Conservation (phyloP, 2,888 invertebrate genomes). For the Trachelus iudaicus region DNA sequence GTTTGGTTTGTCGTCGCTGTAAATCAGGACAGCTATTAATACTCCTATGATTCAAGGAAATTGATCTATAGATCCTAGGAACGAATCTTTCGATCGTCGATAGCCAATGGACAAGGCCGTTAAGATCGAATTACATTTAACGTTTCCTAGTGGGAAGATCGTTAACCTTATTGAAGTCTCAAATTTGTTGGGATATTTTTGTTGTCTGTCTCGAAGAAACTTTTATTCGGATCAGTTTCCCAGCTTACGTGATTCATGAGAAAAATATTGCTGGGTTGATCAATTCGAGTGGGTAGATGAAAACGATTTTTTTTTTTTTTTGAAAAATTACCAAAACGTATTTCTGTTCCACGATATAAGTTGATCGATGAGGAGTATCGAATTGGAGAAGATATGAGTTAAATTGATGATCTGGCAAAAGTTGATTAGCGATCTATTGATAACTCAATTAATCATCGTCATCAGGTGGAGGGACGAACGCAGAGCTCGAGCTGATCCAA, state of each 20-base stretch:
- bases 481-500: conserved; percentile 41
- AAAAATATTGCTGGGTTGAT: neutral
- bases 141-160: neutral
- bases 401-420: conserved; percentile 18
- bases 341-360: neutral
- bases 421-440: conserved; percentile 37
- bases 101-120: neutral
- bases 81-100: neutral
- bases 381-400: neutral
- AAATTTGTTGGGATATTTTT: neutral
- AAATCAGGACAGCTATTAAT: conserved; percentile 44
- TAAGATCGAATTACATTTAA: neutral
- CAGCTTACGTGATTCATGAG: neutral
- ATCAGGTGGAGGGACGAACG: conserved; percentile 28
- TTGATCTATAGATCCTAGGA: conserved; percentile 23
- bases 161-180: neutral
- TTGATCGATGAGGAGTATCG: neutral
- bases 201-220: neutral
- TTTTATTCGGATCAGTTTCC: neutral
- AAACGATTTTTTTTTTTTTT: neutral
- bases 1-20: neutral
- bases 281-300: neutral
- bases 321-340: neutral
- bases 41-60: conserved; percentile 52
- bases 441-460: conserved; percentile 53